phyloP scores from a whole-genome alignment of 2,113 vertebrate genomes.

The Hemiprocne comata region DNA sequence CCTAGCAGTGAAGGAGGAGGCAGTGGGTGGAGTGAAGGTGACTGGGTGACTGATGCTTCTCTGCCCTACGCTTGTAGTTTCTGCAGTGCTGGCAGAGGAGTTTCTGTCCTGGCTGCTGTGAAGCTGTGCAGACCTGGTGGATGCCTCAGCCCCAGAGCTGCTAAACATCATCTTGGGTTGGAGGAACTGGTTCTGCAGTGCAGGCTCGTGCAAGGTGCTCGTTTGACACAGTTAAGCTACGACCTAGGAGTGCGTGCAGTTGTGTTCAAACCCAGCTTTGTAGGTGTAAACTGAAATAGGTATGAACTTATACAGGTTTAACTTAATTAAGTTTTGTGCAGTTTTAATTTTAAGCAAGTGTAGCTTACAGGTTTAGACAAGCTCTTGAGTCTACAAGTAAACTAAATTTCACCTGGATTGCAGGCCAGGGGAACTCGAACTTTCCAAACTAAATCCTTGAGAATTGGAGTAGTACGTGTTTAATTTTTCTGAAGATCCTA shows the following conservation, averaged over 20 bases:
- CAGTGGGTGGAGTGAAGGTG: neutral
- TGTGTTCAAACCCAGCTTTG: neutral
- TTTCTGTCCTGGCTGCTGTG: neutral
- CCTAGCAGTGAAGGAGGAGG: neutral
- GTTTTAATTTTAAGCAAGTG: neutral
- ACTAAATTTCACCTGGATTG: neutral
- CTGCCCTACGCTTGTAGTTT: fast-evolving
- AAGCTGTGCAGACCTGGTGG: neutral
- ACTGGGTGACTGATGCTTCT: neutral
- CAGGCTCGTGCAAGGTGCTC: neutral
- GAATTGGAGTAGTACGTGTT: fast-evolving
- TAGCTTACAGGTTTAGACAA: neutral
- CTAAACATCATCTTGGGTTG: fast-evolving
- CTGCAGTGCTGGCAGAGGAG: neutral
- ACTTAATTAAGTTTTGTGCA: neutral
- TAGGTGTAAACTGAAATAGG: neutral
- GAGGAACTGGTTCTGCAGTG: neutral
- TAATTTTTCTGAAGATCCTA: neutral
- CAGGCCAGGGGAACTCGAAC: neutral
- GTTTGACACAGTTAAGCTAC: neutral
- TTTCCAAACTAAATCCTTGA: neutral
- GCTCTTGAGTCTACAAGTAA: neutral
- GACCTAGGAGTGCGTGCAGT: neutral
- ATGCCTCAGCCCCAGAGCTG: neutral
- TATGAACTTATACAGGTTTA: neutral